These are phyloP conservation scores for Agrochola lota DNA, from an alignment of 2,888 invertebrate species.

Conservation along the genomic window DNA sequence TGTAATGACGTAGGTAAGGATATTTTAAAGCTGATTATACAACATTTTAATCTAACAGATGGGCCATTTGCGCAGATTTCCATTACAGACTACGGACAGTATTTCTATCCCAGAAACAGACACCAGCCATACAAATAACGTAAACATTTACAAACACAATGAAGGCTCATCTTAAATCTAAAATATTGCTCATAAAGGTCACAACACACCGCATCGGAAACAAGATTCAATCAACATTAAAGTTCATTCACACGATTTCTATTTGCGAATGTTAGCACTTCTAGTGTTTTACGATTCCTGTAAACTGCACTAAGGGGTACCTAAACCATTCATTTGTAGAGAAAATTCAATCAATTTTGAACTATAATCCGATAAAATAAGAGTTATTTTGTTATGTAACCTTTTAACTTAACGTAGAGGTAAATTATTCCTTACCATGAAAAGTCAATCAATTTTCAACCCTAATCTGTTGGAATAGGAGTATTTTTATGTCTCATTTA, in stretches of 20 bases:
- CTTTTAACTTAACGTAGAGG: constrained; percentile 29
- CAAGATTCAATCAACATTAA: constrained; percentile 56
- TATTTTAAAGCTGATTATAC: no score
- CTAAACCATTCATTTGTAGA: constrained; percentile 24
- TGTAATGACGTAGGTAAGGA: no score
- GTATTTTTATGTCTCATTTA: not conserved
- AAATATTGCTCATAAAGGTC: constrained; percentile 50
- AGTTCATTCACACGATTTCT: constrained; percentile 70
- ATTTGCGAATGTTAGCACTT: constrained; percentile 65
- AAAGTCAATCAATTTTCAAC: constrained; percentile 23
- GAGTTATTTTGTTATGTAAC: not conserved
- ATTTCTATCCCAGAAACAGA: not conserved
- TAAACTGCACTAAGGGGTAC: constrained; percentile 52
- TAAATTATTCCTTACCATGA: not conserved
- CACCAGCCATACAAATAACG: not conserved
- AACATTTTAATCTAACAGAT: no score
- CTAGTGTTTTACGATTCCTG: constrained; percentile 62
- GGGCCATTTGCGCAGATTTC: not conserved
- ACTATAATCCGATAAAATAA: constrained; percentile 3
- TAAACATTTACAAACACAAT: constrained; percentile 52
- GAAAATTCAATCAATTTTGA: constrained; percentile 12
- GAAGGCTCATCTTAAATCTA: constrained; percentile 23
- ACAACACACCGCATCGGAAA: constrained; percentile 31
- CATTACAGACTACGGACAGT: not conserved
- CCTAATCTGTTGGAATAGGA: constrained; percentile 2